Conservation (phyloP, 2,888 invertebrate species). For the Tetropium fuscum region DNA sequence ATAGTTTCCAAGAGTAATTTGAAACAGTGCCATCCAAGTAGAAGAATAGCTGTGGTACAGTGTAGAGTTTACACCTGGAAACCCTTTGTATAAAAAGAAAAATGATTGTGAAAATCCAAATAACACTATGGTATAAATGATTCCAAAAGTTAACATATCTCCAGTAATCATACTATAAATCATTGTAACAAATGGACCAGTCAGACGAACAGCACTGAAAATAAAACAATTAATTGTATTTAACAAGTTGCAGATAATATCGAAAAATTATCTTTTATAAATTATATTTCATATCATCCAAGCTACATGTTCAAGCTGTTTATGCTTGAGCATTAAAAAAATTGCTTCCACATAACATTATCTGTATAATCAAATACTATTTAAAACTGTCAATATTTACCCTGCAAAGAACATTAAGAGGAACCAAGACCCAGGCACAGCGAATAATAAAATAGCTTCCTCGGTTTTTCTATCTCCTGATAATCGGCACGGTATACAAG, state of each 20-base stretch:
- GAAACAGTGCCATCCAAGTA: slow-evolving; percentile 98
- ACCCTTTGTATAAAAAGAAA: slow-evolving; percentile 94
- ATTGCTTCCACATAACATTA: no score
- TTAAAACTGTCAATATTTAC: slow-evolving; percentile 69
- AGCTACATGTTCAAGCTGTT: no score
- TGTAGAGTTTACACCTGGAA: slow-evolving; percentile 83
- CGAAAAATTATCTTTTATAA: no score
- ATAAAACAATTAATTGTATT: slow-evolving; percentile 29
- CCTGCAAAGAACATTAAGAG: slow-evolving; percentile 99
- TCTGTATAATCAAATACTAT: no score
- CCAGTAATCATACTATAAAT: slow-evolving; percentile 99
- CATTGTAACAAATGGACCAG: slow-evolving; percentile 99
- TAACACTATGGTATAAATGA: slow-evolving; percentile 94
- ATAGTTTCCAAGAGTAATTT: slow-evolving; percentile 97
- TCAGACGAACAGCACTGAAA: slow-evolving; percentile 88
- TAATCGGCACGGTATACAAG: slow-evolving; percentile 89
- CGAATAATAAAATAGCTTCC: slow-evolving; percentile 91
- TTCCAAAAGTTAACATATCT: slow-evolving; percentile 98
- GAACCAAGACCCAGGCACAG: slow-evolving; percentile 97
- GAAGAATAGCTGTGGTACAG: slow-evolving; percentile 87
- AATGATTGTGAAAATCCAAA: slow-evolving; percentile 97
- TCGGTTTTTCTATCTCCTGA: slow-evolving; percentile 82
- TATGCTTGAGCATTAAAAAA: no score
- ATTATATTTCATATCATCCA: no score
- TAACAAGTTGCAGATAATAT: no score